Base-by-base conservation (phyloP, 1,140 invertebrate genomes). In the Vanessa tameamea region DNA sequence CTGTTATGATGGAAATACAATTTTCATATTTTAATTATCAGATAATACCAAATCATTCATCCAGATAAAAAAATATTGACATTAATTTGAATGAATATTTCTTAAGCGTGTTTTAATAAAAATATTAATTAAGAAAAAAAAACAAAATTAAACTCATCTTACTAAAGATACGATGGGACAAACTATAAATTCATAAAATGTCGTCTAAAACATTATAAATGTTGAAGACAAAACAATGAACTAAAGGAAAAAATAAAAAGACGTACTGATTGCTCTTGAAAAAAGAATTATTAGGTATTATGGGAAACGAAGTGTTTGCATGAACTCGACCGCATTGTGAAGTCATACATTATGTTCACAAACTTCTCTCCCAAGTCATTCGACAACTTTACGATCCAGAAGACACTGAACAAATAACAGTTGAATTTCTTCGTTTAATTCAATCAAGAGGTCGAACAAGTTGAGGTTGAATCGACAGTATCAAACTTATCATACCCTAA, bases 371-470 rank as follows among this genome's bases (percentile, higher is more conserved):
- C n/a, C 68, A 65, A 75, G 61, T 64, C 63, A 51, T 43, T 68
- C 15, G 63, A 75, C 59, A 69, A 63, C 64, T 59, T 13, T 63
- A 50, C 65, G 23, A 68, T 64, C 23, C 47, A 13, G 26, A 26
- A 64, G 66, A 59, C 43, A 31, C 26, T 48, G 73, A 70, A 57
- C 73, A 75, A 75, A 75, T 65, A 75, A 53, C 61, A 48, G 51
- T 65, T 57, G 73, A 70, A 65, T 65, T 64, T 57, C 67, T 69
- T 65, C 55, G 13, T 69, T 59, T 75, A 69, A 65, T 65, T 65
- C 63, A 65, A 74, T 69, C 26, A 68, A 74, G 64, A 68, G 43
- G 48, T 69, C 16, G 37, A 65, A 68, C 63, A 26, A 68, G 31
- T 48, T 43, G 37, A 57, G 37, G 43, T 59, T 48, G 37, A 47